Evolutionary conservation across 2,888 invertebrate genomes (phyloP), one percentile per base, ranked within the genome.

Genomic region (Aspidiotus rigidus): DNA sequence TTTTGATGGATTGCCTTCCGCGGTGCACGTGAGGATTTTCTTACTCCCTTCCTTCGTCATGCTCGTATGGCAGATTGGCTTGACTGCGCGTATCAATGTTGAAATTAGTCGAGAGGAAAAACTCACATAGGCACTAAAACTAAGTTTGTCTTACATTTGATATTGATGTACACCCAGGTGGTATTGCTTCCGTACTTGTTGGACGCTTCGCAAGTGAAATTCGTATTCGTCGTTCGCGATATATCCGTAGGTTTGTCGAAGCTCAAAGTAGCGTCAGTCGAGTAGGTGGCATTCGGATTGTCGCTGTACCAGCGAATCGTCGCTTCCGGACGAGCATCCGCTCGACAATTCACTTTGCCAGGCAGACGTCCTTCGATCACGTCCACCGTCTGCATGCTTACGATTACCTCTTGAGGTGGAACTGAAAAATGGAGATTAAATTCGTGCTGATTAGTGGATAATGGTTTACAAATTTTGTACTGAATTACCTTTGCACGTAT

Each of bases 361-460:
- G 85, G 84, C 69, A 80, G 79, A 72, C 82, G 81, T 70, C 83
- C 81, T 74, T 83, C 84, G 53, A 79, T 78, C 28, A 84, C 84
- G 72, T 82, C 79, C 53, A 84, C 79, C 41, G 79, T 75, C 64
- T 75, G 79, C 69, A 80, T 79, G 6, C 86, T 86, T 10, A 92
- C 87, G 1, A 85, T 86, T 73, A 93, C 85, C 75, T 90, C 88
- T 77, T 91, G 90, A n/a, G 94, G 94, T 72, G 88, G 86, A 81
- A 86, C 89, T 90, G 77, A 39, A 76, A 73, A 72, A 28, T 28
- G 28, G 28, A 28, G 28, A 28, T 3, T 28, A 28, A 28, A 28
- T 28, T 28, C 28, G 28, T 28, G 28, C 5, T 28, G 28, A 28
- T 28, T 28, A 28, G 1, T 28, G 28, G 28, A 3, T 28, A 28